Base-by-base conservation (phyloP, 2,113 vertebrate species). In the Anguilla rostrata region DNA sequence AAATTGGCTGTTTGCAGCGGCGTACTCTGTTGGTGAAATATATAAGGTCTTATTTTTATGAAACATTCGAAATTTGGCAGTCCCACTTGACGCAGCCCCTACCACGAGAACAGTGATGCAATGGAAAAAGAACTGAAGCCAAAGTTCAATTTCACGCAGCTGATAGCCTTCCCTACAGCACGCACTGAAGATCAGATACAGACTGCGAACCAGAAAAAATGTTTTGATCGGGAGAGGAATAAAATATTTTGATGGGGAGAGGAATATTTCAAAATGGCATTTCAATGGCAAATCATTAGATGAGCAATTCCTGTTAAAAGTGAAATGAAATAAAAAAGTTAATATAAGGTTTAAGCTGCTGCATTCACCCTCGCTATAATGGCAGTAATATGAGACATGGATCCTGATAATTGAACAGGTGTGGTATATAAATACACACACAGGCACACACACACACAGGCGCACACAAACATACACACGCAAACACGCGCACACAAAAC, bases 351-450 rank as follows among this genome's bases (percentile, higher is more conserved):
- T 63, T 11, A 75, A 75, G 11, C n/a, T 66, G 22, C 8, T 66
- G 63, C 3, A 18, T 66, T 75, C 66, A 75, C 66, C 20, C n/a
- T 29, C 2, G 66, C 9, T n/a, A 75, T 34, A 29, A 75, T 75
- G 66, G 66, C 8, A 75, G 66, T 75, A 75, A 75, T 29, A 34
- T 75, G n/a, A 75, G 66, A 75, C n/a, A 12, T 75, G 66, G 66
- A 75, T 29, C 29, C 18, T 29, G n/a, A n/a, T 75, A 75, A 75
- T 75, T 75, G 66, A 75, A 75, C 66, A 75, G 66, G 66, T 75
- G 66, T 29, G n/a, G 66, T 75, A 75, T 75, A 75, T 75, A 75
- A 75, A 75, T 75, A 75, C n/a, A 75, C 66, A 75, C 66, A 75
- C 18, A 66, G 2, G 26, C 18, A 26, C 63, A 66, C 63, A 66